These are phyloP conservation scores for Lampropteryx suffumata DNA, from an alignment of 2,888 invertebrate species.

Conservation along the genomic window DNA sequence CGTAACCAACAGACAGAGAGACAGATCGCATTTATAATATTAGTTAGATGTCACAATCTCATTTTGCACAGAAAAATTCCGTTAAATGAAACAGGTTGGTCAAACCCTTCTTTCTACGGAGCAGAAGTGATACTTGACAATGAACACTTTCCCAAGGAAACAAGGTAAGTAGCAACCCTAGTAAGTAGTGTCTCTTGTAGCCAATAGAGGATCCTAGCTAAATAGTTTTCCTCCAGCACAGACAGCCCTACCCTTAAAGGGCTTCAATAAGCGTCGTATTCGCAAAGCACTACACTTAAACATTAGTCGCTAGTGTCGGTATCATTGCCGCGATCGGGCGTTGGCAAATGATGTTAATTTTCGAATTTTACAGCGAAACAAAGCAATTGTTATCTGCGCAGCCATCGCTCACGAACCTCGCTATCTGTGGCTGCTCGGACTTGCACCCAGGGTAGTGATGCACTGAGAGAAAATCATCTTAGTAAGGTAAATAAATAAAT, in stretches of 20 bases:
- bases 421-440: conserved; percentile 59
- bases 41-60: too few relatives aligned
- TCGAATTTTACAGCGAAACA: conserved; percentile 80
- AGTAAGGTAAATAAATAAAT: too few relatives aligned
- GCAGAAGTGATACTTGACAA: too few relatives aligned
- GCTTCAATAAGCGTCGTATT: conserved; percentile 1
- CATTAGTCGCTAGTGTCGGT: conserved; percentile 48
- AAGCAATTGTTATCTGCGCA: conserved; percentile 72
- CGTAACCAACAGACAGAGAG: too few relatives aligned
- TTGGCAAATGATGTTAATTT: conserved; percentile 82
- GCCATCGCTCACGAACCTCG: conserved; percentile 75
- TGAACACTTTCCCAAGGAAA: too few relatives aligned
- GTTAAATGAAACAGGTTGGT: too few relatives aligned
- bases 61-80: too few relatives aligned
- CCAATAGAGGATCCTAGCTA: neutral
- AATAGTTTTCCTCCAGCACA: neutral
- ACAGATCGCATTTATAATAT: too few relatives aligned
- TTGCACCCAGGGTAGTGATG: conserved; percentile 38
- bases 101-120: too few relatives aligned
- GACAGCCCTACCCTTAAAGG: conserved; percentile 14
- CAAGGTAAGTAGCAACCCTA: too few relatives aligned
- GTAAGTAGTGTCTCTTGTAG: too few relatives aligned
- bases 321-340: conserved; percentile 69
- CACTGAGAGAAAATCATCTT: conserved; percentile 24
- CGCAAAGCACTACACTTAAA: conserved; percentile 12